Percentiles rank a stretch among this genome's conserved stretches.
phyloP scores from a whole-genome alignment of 2,888 invertebrate species.

The Idaea straminata region DNA sequence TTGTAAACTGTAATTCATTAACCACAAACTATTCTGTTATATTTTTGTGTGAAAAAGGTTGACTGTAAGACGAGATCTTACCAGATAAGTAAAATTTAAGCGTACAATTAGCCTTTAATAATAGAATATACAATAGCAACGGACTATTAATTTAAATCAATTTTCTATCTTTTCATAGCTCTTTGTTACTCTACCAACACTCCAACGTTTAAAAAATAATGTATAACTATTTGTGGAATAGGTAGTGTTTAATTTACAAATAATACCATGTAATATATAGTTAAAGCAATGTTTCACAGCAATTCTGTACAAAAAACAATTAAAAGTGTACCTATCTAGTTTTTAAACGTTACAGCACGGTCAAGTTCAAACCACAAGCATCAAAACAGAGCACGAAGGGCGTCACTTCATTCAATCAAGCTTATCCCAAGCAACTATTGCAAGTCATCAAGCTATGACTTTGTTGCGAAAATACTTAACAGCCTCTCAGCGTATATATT shows the following conservation, averaged over 20 bases:
- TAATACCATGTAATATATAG: background rate
- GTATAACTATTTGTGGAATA: background rate
- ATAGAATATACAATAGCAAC: background rate
- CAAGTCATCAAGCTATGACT: too few relatives aligned
- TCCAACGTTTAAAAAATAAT: background rate
- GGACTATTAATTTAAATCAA: background rate
- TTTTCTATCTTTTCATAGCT: background rate
- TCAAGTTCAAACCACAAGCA: background rate
- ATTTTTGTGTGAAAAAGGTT: background rate
- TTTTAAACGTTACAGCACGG: background rate
- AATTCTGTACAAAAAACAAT: background rate
- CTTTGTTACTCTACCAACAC: background rate
- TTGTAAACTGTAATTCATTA: background rate
- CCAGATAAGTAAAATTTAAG: background rate
- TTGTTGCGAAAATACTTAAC: too few relatives aligned
- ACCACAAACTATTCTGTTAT: background rate
- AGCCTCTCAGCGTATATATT: too few relatives aligned
- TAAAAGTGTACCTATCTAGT: background rate
- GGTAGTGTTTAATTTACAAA: background rate
- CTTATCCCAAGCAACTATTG: too few relatives aligned
- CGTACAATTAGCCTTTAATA: background rate
- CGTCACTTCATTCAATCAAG: too few relatives aligned
- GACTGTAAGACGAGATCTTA: background rate
- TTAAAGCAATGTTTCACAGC: slow-evolving; percentile 1
- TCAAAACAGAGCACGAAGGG: too few relatives aligned